Percentiles rank a stretch among this genome's conserved stretches.
phyloP scores from a whole-genome alignment of 1,140 invertebrate species.

The Brachionus sp. region DNA sequence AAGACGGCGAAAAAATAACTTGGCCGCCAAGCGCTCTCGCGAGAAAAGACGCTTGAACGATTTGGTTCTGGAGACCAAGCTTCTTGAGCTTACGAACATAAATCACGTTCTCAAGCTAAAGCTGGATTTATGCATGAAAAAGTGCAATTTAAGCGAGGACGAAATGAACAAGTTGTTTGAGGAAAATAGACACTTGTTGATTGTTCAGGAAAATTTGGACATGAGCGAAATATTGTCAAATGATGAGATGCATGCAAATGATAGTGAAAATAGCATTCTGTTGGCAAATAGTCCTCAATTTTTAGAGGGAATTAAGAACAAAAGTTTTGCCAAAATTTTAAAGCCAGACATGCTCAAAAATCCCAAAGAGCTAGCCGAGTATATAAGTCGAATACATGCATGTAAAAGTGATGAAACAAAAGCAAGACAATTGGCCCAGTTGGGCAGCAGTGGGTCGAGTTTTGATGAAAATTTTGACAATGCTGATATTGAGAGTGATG shows the following conservation, averaged over 20 bases:
- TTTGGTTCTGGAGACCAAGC: conserved; percentile 63
- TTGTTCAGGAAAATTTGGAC: conserved; percentile 38
- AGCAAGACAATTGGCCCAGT: background rate
- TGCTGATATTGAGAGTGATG: background rate
- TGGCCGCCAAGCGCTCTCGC: conserved; percentile 85
- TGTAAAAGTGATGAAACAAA: background rate
- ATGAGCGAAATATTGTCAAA: background rate
- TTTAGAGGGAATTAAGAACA: background rate
- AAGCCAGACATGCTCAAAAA: background rate
- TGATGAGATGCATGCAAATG: conserved; percentile 18
- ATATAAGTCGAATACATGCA: background rate
- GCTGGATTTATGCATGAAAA: conserved; percentile 35
- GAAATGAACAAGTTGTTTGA: conserved; percentile 31
- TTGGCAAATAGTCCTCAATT: background rate
- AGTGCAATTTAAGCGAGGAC: background rate
- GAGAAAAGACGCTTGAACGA: conserved; percentile 93
- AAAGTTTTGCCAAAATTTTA: background rate
- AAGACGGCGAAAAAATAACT: conserved; percentile 85
- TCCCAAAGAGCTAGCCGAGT: background rate
- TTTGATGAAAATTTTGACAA: conserved; percentile 11
- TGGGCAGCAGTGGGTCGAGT: background rate
- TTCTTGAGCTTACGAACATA: conserved; percentile 31
- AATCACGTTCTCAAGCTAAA: conserved; percentile 31
- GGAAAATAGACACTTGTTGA: conserved; percentile 19
- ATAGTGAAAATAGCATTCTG: background rate